Percentiles rank a stretch among this genome's conserved stretches.
Conservation (phyloP, 2,888 invertebrate species). For the Harmothoe impar region DNA sequence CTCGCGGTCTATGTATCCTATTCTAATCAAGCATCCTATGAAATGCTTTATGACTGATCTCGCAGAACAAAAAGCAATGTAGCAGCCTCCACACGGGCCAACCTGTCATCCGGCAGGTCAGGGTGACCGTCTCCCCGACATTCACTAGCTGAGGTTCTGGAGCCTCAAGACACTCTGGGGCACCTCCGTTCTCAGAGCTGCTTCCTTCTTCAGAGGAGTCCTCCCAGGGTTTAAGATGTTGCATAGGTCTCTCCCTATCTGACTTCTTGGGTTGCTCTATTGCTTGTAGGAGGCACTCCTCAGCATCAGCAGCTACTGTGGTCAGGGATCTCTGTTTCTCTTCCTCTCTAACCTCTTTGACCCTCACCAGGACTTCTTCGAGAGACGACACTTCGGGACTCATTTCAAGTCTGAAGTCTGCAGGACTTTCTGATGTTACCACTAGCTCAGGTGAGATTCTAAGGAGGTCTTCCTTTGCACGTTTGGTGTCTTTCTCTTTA, state of each 20-base stretch:
- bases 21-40: background rate
- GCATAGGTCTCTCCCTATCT: background rate
- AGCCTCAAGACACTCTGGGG: background rate
- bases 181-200: background rate
- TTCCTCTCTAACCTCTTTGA: slow-evolving; percentile 22
- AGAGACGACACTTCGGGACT: background rate
- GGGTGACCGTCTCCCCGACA: background rate
- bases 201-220: background rate
- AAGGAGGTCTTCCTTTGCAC: background rate
- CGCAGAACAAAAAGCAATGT: slow-evolving; percentile 4
- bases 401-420: background rate
- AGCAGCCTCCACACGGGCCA: background rate
- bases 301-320: background rate
- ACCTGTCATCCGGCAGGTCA: slow-evolving; percentile 42
- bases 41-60: too few species aligned
- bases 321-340: background rate
- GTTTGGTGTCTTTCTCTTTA: background rate
- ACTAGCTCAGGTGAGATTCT: background rate
- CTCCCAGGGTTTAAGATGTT: background rate
- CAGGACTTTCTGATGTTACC: background rate
- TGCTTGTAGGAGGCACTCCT: background rate
- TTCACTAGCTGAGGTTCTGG: slow-evolving; percentile 13
- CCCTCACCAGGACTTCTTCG: slow-evolving; percentile 50
- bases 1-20: background rate
- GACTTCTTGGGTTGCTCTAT: background rate